Evolutionary conservation across 2,888 invertebrate species (phyloP).

Genomic region (Horisme vitalbata): DNA sequence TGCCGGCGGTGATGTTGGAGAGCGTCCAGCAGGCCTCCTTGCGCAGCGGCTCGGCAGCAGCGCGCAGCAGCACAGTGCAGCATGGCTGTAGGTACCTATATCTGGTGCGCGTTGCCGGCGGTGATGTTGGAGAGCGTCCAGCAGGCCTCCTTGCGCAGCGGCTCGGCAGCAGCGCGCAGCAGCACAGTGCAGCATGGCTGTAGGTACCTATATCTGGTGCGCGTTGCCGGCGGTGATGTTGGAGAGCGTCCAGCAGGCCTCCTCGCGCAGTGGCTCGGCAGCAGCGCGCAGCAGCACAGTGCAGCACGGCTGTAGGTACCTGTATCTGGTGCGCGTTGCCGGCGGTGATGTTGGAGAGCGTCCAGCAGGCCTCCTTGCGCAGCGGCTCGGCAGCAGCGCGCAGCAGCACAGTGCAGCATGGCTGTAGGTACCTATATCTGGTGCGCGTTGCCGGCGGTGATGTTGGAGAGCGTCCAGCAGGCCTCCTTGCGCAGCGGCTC

Average conservation of each 20-base stretch:
- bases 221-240: constrained; percentile 99
- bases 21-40: too few relatives aligned
- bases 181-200: constrained; percentile 70
- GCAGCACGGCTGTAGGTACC: constrained; percentile 88
- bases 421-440: constrained; percentile 2
- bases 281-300: constrained; percentile 84
- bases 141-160: constrained; percentile 96
- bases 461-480: constrained; percentile 97
- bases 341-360: constrained; percentile 99
- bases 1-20: constrained; percentile 98
- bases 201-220: constrained; percentile 94
- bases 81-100: constrained; percentile 84
- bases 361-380: too few relatives aligned
- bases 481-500: too few relatives aligned
- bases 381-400: constrained; percentile 71
- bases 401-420: too few relatives aligned
- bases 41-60: too few relatives aligned
- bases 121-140: constrained; percentile 99
- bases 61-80: neutral
- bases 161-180: constrained; percentile 90
- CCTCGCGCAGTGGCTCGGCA: constrained; percentile 94
- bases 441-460: constrained; percentile 95
- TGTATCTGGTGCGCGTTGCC: constrained; percentile 97
- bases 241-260: constrained; percentile 98
- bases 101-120: constrained; percentile 96